Conservation (phyloP, 2,113 vertebrate species). For the Microtus ochrogaster region DNA sequence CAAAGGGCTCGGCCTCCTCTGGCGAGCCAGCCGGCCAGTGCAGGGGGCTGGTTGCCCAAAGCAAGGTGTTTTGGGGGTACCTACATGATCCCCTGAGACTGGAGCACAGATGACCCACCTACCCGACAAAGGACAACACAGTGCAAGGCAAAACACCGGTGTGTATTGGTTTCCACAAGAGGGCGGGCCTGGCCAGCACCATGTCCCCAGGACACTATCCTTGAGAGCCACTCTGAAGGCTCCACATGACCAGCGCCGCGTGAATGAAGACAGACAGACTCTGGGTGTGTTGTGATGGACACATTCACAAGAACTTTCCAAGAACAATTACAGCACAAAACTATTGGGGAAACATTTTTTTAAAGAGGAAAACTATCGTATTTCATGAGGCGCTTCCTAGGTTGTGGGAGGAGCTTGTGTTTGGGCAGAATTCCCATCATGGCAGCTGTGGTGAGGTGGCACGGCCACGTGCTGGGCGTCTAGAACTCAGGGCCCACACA, state of each 20-base stretch:
- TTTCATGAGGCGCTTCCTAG: constrained; percentile 75
- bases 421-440: background rate
- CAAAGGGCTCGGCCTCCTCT: background rate
- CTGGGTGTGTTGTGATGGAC: constrained; percentile 41
- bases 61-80: background rate
- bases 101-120: background rate
- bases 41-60: background rate
- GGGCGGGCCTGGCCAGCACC: fast-evolving
- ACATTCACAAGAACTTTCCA: constrained; percentile 68
- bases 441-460: background rate
- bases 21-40: background rate
- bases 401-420: constrained; percentile 58
- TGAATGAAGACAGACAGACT: background rate
- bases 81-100: too few relatives aligned
- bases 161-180: background rate
- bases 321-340: constrained; percentile 76
- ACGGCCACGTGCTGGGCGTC: fast-evolving
- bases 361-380: constrained; percentile 75
- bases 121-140: background rate
- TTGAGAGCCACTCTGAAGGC: background rate
- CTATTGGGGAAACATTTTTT: constrained; percentile 69
- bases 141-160: background rate
- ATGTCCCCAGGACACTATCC: background rate
- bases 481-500: background rate
- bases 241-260: constrained; percentile 55